Evolutionary conservation across 2,113 vertebrate species (phyloP).

Genomic region (Eurystomus gularis): DNA sequence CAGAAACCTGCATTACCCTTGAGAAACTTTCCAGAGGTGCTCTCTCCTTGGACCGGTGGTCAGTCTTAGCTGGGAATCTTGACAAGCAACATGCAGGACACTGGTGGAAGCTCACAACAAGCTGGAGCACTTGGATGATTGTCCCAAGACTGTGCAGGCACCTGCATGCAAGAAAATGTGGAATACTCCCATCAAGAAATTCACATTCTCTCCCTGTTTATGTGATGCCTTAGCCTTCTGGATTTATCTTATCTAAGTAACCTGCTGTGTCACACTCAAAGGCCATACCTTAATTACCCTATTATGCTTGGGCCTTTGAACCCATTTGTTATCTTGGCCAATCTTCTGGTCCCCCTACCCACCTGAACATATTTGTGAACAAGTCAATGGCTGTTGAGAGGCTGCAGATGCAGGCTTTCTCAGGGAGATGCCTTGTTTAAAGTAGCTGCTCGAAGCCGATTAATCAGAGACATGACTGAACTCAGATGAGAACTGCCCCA

Average conservation of each 20-base stretch:
- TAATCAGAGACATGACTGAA: not conserved
- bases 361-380: not conserved
- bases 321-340: not conserved
- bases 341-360: not conserved
- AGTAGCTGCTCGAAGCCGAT: not conserved
- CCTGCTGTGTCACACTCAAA: not conserved
- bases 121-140: not conserved
- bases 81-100: not conserved
- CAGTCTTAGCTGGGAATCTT: not conserved
- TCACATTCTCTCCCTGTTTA: not conserved
- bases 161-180: not conserved
- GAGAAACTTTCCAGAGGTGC: not conserved
- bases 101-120: not conserved
- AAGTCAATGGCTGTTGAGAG: not conserved
- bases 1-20: not conserved
- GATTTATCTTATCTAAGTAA: constrained; percentile 53
- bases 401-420: constrained; percentile 24
- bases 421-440: not conserved
- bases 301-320: not conserved
- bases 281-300: not conserved
- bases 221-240: not conserved
- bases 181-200: not conserved
- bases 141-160: not conserved
- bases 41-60: not conserved
- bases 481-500: not conserved